phyloP scores from a whole-genome alignment of 2,113 vertebrate species.

The Progne subis region DNA sequence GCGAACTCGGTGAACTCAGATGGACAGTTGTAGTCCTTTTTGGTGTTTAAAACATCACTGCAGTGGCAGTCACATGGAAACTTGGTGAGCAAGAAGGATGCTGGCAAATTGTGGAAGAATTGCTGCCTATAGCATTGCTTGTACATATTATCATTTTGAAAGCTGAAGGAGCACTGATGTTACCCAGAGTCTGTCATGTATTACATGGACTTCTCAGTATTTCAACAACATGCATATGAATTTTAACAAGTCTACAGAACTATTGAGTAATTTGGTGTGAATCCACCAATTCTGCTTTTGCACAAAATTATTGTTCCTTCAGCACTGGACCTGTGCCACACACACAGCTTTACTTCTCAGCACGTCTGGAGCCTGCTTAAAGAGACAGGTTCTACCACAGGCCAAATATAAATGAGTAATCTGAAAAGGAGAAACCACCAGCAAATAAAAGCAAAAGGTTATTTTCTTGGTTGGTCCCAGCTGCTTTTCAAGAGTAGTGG shows the following conservation, averaged over 20 bases:
- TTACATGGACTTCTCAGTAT: neutral
- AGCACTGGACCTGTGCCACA: constrained; percentile 1
- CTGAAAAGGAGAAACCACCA: neutral
- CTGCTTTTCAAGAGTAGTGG: neutral
- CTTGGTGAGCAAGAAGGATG: neutral
- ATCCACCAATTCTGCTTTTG: constrained; percentile 23
- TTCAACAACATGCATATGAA: neutral
- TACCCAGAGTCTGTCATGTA: neutral
- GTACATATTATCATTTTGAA: neutral
- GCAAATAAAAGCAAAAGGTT: neutral
- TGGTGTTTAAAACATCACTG: neutral
- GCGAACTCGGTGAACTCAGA: neutral
- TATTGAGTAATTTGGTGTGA: neutral
- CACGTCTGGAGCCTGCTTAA: neutral
- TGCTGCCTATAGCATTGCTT: neutral
- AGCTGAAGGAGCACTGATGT: neutral
- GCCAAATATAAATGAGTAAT: neutral
- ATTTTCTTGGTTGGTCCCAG: neutral
- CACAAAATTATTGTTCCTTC: constrained; percentile 2
- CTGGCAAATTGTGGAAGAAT: neutral
- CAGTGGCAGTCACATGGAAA: neutral
- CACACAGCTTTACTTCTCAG: neutral
- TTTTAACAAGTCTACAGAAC: neutral
- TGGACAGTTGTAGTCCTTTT: neutral
- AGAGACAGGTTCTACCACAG: neutral